Evolutionary conservation across 2,888 invertebrate genomes (phyloP), one percentile per base, ranked within the genome.

Genomic region (Gonocerus acuteangulatus): DNA sequence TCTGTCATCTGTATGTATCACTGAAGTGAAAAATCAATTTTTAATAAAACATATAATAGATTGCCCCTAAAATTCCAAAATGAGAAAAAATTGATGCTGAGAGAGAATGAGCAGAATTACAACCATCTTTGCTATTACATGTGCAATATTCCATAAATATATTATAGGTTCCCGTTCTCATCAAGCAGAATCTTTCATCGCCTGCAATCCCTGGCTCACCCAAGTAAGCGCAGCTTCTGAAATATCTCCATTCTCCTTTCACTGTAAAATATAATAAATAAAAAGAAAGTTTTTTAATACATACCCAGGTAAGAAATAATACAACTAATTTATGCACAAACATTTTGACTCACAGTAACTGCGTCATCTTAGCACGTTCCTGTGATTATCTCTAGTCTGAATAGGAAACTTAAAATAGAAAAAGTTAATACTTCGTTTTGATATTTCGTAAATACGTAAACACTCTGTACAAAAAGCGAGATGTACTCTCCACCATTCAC

Each of bases 91-190:
- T 13, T 4, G 63, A 34, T 27, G 27, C 4, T 27, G 27, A 57
- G 6, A 60, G 39, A 34, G 16, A 34, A 22, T 16, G 13, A 0
- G 84, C 85, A 1, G 81, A 74, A 73, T 94, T 94, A 72, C 94
- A 94, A 0, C 93, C 93, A 73, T 94, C 92, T 74, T 93, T 93
- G 70, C 88, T 89, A 70, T 89, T 89, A 70, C 94, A 94, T 0
- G 92, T 92, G 72, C 94, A 95, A 70, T 89, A 92, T 74, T 95
- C 94, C 78, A 91, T 86, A 73, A 93, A 94, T 68, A 95, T 91
- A 72, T 95, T 92, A 74, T 90, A 92, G 1, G 90, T 90, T 18
- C 93, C 93, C 0, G 90, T 89, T 70, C 92, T 80, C 87, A 93
- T 89, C 11, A 92, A 76, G 69, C 94, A 94, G 74, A 88, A 93